Percentiles rank a stretch among this genome's conserved stretches.
phyloP scores from a whole-genome alignment of 2,113 vertebrate genomes.

The Orthonyx spaldingii region DNA sequence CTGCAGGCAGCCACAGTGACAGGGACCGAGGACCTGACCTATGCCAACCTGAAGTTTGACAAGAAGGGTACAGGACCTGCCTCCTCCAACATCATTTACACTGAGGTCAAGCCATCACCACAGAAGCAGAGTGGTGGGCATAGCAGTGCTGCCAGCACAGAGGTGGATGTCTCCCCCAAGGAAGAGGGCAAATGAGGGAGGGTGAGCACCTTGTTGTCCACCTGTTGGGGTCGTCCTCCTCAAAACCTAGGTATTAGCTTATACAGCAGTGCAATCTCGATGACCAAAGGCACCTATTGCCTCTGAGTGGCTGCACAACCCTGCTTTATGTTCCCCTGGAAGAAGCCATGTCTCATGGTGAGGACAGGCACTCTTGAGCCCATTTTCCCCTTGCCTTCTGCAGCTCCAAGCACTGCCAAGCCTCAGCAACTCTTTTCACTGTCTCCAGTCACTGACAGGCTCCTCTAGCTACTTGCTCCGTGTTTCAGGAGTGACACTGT shows the following conservation, averaged over 20 bases:
- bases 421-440: not conserved
- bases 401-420: not conserved
- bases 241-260: not conserved
- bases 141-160: not conserved
- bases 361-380: not conserved
- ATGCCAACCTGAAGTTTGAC: constrained; percentile 2
- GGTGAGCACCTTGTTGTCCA: not conserved
- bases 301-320: not conserved
- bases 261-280: not conserved
- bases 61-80: not conserved
- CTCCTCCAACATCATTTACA: not conserved
- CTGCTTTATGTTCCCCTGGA: not conserved
- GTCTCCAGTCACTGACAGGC: not conserved
- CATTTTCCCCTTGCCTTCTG: accelerated
- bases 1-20: not conserved
- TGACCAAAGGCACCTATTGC: not conserved
- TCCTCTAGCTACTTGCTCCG: not conserved
- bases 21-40: not conserved
- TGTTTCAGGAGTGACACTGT: not conserved
- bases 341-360: accelerated
- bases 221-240: not conserved
- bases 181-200: not conserved
- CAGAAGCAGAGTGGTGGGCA: not conserved
- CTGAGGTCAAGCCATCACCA: not conserved
- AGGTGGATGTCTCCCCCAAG: not conserved